phyloP scores from a whole-genome alignment of 1,140 invertebrate genomes.

The Pectinophora gossypiella region DNA sequence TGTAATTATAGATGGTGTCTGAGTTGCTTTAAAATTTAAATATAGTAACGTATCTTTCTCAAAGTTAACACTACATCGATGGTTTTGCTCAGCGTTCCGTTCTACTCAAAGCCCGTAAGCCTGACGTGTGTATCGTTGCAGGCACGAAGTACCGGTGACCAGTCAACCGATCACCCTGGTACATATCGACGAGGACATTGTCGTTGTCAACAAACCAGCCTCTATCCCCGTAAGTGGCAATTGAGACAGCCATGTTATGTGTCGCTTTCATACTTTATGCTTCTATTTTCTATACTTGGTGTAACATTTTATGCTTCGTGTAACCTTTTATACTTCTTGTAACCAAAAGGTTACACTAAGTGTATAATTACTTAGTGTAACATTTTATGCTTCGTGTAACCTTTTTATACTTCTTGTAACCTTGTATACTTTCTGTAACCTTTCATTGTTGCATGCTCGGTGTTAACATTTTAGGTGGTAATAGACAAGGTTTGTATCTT shows the following conservation, averaged over 20 bases:
- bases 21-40: no score
- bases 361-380: no score
- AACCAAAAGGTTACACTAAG: no score
- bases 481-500: neutral
- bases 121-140: conserved; percentile 80
- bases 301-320: neutral
- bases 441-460: neutral
- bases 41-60: no score
- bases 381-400: no score
- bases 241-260: conserved; percentile 82
- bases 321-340: neutral
- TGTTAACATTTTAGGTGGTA: neutral
- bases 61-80: neutral
- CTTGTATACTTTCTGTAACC: neutral
- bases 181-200: conserved; percentile 97
- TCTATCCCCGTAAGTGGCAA: conserved; percentile 97
- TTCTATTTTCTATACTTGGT: no score
- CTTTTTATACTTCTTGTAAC: no score
- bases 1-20: no score
- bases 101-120: conserved; percentile 23
- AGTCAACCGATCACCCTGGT: conserved; percentile 95
- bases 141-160: conserved; percentile 98
- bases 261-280: conserved; percentile 32
- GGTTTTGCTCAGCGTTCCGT: conserved; percentile 34
- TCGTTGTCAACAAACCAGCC: conserved; percentile 99